Conservation (phyloP, 2,113 vertebrate species). For the Rhea pennata region DNA sequence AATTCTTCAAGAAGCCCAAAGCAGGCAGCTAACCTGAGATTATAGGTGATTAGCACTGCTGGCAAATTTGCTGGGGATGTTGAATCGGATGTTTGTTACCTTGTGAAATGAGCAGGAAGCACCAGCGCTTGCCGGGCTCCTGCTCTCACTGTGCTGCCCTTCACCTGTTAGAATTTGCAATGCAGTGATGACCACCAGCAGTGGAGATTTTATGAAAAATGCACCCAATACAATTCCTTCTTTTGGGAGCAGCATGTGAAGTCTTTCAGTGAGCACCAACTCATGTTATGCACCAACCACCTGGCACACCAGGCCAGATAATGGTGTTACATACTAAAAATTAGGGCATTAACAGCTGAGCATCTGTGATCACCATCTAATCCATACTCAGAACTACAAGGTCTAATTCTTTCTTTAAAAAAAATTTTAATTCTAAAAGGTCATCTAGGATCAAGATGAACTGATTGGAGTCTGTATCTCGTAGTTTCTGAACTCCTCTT, state of each 20-base stretch:
- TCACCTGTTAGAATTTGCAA: not conserved
- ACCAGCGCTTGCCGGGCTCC: no score
- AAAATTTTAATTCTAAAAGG: not conserved
- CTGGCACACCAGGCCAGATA: not conserved
- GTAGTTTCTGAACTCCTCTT: not conserved
- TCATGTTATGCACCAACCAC: not conserved
- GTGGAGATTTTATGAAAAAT: not conserved
- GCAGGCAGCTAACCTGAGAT: not conserved
- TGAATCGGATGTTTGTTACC: not conserved
- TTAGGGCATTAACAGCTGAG: not conserved
- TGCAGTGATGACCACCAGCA: not conserved
- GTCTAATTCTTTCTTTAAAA: not conserved
- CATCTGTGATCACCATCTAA: rapidly evolving
- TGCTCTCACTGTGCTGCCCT: not conserved
- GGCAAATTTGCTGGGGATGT: no score
- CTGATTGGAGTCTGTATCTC: not conserved
- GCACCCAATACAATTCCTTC: not conserved
- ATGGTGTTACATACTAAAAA: not conserved
- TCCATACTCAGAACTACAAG: not conserved
- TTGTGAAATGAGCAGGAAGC: not conserved
- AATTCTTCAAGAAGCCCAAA: not conserved
- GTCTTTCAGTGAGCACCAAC: not conserved
- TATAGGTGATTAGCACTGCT: not conserved
- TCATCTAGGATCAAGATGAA: not conserved
- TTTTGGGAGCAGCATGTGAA: not conserved